Evolutionary conservation across 2,797 vertebrate genomes (phyloP), one percentile per base, ranked within the genome.

Genomic region (Erethizon dorsatum): DNA sequence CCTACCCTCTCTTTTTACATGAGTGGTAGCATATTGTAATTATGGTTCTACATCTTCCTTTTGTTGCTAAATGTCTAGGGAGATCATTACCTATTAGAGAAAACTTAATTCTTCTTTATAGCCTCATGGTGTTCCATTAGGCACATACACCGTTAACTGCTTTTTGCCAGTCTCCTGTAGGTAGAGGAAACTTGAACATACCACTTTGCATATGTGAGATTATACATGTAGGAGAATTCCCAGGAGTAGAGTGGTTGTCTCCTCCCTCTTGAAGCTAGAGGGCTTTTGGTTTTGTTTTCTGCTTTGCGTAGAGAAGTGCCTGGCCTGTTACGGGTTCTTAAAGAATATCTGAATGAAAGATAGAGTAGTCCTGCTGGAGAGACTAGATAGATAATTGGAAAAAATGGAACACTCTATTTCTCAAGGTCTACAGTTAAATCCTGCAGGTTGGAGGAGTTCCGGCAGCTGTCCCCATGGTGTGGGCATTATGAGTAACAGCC

Each of bases 261-360:
- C 65, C 31, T 54, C 6, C 31, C 50, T 45, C 22, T 65, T 28
- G 31, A 71, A 87, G 54, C 17, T 57, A 50, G 33, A n/a, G 31
- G 24, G 54, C 28, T 88, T 56, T 78, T 67, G 41, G n/a, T 71
- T 82, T 96, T 89, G 26, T 65, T 88, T 92, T 85, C 15, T 37
- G 5, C 26, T 83, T 75, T 93, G 41, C n/a, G 59, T 80, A 17
- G 22, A 69, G 73, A 73, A 45, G 80, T 80, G 26, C n/a, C 33
- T 80, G 26, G 33, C 37, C 80, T 84, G 22, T 63, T 33, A 57
- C 56, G 41, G 67, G 45, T 41, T n/a, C 28, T 61, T 92, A 3
- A 63, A 75, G 24, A 69, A 65, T 56, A 73, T 77, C 65, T 88
- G 59, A 52, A 61, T 45, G 18, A 93, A 61, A 71, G 33, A 52